Base-by-base conservation (phyloP, 1,140 invertebrate species). In the Drosophila auraria region DNA sequence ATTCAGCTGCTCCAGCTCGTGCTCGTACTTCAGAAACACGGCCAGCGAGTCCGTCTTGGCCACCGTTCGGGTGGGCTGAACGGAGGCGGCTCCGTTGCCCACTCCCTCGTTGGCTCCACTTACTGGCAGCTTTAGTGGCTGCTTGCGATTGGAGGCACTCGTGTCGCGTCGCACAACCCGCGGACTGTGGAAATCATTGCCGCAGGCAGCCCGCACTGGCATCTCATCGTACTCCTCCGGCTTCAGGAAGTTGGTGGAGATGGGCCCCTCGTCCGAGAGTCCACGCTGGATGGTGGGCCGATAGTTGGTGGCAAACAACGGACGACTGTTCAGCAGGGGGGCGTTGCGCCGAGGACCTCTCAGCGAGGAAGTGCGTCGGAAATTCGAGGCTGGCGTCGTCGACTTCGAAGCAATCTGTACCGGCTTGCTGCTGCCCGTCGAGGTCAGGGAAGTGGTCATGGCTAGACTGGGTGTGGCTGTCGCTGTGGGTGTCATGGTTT, bases 171-270 rank as follows among this genome's bases (percentile, higher is more conserved):
- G 80, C 0, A 92, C 78, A 0, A 93, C 91, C 2, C 83, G 75
- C 2, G 92, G 92, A 79, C 87, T 93, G 23, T 93, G 91, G 30
- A 91, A 93, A 49, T 93, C 92, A 51, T 93, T 93, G 47, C 75
- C 83, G 42, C 92, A 93, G 15, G 84, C 92, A 0, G 92, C 89
- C 40, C 92, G 80, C 7, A 93, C 92, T 0, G 92, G 92, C 83
- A 93, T 92, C 77, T 93, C 92, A 47, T 93, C 92, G 47, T 84
- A 93, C 60, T 93, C 92, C 54, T 93, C 92, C 0, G 92, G 91
- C 54, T 93, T 93, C 2, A 93, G 65, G 53, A 93, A 93, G 65
- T 93, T 93, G 20, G 66, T 90, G 1, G 92, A 93, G 56, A 93
- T 93, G 40, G 92, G 92, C 11, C 92, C 92, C 51, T 93, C 92